Base-by-base conservation (phyloP, 2,888 invertebrate species). In the Chydorus sphaericus region DNA sequence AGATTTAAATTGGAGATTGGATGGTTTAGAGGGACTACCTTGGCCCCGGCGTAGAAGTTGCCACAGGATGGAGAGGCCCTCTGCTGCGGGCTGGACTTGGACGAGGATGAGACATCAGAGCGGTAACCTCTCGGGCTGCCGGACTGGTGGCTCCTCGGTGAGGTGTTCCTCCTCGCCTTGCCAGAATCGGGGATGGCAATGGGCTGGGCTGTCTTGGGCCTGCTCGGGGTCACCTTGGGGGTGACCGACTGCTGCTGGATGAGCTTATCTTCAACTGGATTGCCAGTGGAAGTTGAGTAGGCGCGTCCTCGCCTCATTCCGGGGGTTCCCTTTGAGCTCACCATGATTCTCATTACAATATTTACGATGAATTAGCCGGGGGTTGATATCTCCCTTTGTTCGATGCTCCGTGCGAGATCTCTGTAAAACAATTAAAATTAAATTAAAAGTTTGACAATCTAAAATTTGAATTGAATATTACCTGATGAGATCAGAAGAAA, bases 271-370 rank as follows among this genome's bases (percentile, higher is more conserved):
- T 37, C 23, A 28, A 38, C 28, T 16, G 53, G 53, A 37, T 53
- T 53, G 23, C 53, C 53, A 18, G 53, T 53, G 18, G 53, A 53
- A 5, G 26, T 28, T 29, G 53, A 53, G 38, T 36, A 53, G 33
- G 37, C 36, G 28, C 53, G 53, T 23, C 52, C 38, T 29, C 53
- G 53, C 28, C 53, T 36, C 28, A 37, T 26, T 20, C 37, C 53
- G 28, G 28, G 44, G 44, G 26, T 44, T 26, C 44, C 28, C 44
- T 44, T 44, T 23, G 44, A 23, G 28, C 26, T 44, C 23, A 44
- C 44, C 44, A 44, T 44, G 44, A 44, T 44, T 44, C 44, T 44
- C 44, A 44, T 44, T 28, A 44, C 44, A 26, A 26, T 26, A 20
- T 26, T 44, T 14, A 10, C 44, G 28, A 44, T 7, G 7, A 44